Evolutionary conservation across 2,888 invertebrate species (phyloP).

Genomic region (Merodon equestris): DNA sequence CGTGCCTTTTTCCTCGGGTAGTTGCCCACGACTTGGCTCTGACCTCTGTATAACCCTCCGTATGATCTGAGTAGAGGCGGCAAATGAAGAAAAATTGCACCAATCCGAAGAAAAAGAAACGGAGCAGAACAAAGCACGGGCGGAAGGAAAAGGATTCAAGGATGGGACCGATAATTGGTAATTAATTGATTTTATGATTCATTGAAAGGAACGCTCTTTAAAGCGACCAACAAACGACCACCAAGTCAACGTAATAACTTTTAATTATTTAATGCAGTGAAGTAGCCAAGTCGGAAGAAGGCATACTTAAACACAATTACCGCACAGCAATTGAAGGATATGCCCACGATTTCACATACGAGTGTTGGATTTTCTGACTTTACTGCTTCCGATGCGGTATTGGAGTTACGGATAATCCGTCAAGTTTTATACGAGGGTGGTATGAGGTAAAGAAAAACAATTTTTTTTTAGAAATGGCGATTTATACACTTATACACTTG

Average conservation of each 20-base stretch:
- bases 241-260: conserved; percentile 66
- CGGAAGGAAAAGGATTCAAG: conserved; percentile 4
- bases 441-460: too few species aligned
- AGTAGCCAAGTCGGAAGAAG: conserved; percentile 13
- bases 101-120: conserved; percentile 16
- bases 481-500: too few species aligned
- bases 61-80: conserved; percentile 12
- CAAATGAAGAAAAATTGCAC: conserved; percentile 66
- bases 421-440: too few species aligned
- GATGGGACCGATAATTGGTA: conserved; percentile 62
- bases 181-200: conserved; percentile 69
- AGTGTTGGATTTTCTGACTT: too few species aligned
- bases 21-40: background rate
- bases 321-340: too few species aligned
- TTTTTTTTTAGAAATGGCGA: too few species aligned
- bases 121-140: background rate
- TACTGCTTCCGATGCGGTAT: too few species aligned
- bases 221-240: conserved; percentile 43
- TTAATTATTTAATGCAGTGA: conserved; percentile 62
- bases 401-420: too few species aligned
- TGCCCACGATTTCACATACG: too few species aligned
- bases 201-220: conserved; percentile 43
- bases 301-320: too few species aligned
- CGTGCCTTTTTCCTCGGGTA: conserved; percentile 55
- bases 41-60: too few species aligned